Evolutionary conservation across 2,113 vertebrate species (phyloP).

Genomic region (Coracopsis vasa): DNA sequence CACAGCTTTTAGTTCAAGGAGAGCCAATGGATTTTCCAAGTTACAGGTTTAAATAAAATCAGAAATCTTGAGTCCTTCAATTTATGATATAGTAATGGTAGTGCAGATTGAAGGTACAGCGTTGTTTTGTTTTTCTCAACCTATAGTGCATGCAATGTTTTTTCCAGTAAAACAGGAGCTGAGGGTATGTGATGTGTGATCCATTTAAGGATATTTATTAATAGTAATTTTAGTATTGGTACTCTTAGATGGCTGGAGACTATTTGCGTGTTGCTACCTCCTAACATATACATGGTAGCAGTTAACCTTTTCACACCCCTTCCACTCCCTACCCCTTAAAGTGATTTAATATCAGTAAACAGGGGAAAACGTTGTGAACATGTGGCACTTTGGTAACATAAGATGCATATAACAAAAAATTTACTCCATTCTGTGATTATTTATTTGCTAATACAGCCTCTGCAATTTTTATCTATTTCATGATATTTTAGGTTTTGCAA

Average conservation of each 20-base stretch:
- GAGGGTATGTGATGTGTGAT: neutral
- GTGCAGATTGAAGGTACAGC: neutral
- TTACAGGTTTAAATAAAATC: constrained; percentile 17
- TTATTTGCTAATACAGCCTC: constrained; percentile 35
- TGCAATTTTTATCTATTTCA: constrained; percentile 57
- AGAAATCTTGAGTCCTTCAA: neutral
- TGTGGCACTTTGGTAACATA: neutral
- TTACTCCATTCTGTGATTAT: constrained; percentile 15
- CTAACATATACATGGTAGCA: neutral
- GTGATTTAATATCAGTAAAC: constrained; percentile 20
- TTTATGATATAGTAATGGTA: neutral
- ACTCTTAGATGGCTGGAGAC: neutral
- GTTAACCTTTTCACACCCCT: neutral
- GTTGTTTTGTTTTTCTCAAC: neutral
- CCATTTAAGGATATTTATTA: neutral
- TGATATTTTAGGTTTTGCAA: constrained; percentile 59
- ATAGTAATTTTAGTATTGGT: neutral
- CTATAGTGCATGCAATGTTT: neutral
- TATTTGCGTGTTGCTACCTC: neutral
- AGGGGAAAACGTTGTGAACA: constrained; percentile 26
- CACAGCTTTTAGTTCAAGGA: constrained; percentile 38
- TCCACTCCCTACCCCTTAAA: neutral
- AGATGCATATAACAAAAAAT: neutral
- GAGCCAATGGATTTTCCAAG: neutral
- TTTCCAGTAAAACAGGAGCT: neutral